These are phyloP conservation scores for Mobula birostris DNA, from an alignment of 2,113 vertebrate genomes.

Conservation along the genomic window DNA sequence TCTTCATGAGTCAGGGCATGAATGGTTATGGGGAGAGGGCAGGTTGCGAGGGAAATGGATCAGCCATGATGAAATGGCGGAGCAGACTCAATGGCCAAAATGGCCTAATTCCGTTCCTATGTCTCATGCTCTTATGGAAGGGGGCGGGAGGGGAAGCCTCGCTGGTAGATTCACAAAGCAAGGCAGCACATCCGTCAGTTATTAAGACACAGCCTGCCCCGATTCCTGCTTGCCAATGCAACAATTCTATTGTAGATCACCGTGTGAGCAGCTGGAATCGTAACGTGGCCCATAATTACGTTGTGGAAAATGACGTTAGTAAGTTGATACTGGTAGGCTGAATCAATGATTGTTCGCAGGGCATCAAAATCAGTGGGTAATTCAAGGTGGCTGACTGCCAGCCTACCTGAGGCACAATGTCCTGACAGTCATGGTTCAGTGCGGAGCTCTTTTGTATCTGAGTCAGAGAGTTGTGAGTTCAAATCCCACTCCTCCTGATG, in stretches of 20 bases:
- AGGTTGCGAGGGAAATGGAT: no score
- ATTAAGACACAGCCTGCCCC: conserved; percentile 14
- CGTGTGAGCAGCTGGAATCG: not conserved
- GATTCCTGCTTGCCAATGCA: conserved; percentile 10
- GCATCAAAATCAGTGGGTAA: not conserved
- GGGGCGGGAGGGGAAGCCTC: not conserved
- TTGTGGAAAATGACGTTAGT: not conserved
- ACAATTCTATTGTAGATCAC: not conserved
- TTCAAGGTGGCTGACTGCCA: not conserved
- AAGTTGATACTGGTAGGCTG: conserved; percentile 19
- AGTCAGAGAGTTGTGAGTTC: not conserved
- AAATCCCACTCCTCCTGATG: not conserved
- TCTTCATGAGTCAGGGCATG: no score
- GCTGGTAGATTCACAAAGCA: not conserved
- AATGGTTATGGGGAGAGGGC: no score
- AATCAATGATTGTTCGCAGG: not conserved
- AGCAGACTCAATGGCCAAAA: no score
- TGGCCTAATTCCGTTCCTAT: no score
- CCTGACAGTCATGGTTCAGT: not conserved
- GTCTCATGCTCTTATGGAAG: not conserved
- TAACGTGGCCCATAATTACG: conserved; percentile 5
- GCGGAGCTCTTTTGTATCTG: not conserved
- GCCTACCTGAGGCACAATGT: not conserved
- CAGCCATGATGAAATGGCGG: no score
- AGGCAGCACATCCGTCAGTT: conserved; percentile 23